These are phyloP conservation scores for Campylorhamphus procurvoides DNA, from an alignment of 2,113 vertebrate species.

Conservation along the genomic window DNA sequence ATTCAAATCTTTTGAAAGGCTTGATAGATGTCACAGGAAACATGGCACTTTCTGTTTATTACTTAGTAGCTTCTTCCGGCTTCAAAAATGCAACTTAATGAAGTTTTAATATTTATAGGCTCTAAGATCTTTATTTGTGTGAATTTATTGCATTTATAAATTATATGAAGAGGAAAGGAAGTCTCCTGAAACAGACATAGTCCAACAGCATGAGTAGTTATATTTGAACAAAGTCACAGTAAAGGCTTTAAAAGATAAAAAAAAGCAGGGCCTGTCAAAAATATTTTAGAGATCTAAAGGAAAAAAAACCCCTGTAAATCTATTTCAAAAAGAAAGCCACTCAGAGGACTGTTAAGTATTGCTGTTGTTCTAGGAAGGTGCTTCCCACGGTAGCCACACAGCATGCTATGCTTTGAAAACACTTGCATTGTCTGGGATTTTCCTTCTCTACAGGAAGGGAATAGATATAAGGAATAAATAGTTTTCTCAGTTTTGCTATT, in stretches of 20 bases:
- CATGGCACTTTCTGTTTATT: background rate
- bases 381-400: background rate
- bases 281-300: background rate
- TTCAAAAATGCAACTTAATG: constrained; percentile 22
- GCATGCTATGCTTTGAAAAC: background rate
- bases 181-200: background rate
- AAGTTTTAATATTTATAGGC: background rate
- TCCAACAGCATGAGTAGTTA: background rate
- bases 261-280: background rate
- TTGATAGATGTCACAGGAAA: background rate
- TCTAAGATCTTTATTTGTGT: background rate
- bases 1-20: background rate
- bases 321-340: background rate
- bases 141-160: constrained; percentile 7
- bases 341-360: background rate
- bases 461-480: background rate
- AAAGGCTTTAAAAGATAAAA: background rate
- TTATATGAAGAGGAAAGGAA: background rate
- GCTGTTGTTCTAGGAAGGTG: background rate
- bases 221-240: background rate
- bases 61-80: background rate
- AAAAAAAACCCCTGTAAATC: background rate
- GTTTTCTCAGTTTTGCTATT: background rate
- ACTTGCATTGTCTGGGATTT: background rate
- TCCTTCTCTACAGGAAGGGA: background rate